Percentiles rank a stretch among this genome's conserved stretches.
Evolutionary conservation across 2,888 invertebrate species (phyloP).

Genomic region (Drosophila melanocephala): DNA sequence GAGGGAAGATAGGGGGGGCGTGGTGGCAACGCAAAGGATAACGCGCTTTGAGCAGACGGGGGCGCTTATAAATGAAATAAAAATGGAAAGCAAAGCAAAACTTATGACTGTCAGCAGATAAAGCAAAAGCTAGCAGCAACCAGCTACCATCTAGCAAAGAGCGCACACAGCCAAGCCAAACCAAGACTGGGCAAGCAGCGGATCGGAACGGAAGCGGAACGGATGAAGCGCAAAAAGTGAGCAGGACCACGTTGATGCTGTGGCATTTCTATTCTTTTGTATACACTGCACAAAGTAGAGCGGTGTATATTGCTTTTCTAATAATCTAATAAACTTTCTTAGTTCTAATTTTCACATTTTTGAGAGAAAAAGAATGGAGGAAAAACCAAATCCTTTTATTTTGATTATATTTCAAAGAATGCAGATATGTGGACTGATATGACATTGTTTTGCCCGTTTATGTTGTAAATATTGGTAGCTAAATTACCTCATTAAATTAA

Average conservation of each 20-base stretch:
- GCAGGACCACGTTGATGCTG: constrained; percentile 38
- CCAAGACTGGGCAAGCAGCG: background rate
- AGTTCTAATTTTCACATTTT: background rate
- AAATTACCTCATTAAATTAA: background rate
- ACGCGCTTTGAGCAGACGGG: constrained; percentile 22
- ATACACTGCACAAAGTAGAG: background rate
- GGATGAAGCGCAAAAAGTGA: background rate
- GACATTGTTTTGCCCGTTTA: background rate
- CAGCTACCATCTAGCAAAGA: constrained; percentile 16
- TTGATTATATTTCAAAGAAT: background rate
- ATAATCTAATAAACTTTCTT: background rate
- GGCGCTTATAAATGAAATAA: constrained; percentile 79
- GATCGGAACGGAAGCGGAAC: background rate
- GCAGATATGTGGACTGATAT: too few species aligned
- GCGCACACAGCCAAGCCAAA: background rate
- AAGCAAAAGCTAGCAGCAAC: constrained; percentile 75
- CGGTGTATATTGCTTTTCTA: background rate
- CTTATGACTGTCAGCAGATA: constrained; percentile 82
- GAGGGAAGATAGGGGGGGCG: background rate
- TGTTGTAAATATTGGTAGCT: accelerated
- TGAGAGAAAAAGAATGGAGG: too few species aligned
- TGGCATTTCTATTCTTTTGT: constrained; percentile 35
- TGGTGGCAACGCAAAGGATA: constrained; percentile 29
- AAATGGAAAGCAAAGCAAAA: constrained; percentile 82
- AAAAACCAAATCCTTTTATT: background rate